Evolutionary conservation across 2,888 invertebrate genomes (phyloP), one percentile per base, ranked within the genome.

Genomic region (Clostera curtula): DNA sequence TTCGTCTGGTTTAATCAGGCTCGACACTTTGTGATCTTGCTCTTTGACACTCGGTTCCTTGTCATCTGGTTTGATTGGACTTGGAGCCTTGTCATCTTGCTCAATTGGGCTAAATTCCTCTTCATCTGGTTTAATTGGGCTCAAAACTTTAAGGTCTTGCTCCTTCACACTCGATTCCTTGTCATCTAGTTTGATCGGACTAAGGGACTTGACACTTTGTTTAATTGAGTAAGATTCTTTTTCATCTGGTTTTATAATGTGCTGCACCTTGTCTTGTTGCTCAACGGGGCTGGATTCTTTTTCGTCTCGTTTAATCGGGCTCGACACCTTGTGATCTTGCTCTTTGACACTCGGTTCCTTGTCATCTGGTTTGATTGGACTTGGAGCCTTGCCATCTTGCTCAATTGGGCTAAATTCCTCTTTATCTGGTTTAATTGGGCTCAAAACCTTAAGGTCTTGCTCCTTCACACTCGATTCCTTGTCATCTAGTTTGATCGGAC

Each of bases 201-300:
- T 24, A 7, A 18, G 9, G 5, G 11, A 15, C 25, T 24, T 29
- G 2, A 11, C 16, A 4, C 24, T 23, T 11, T 3, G 15, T 5
- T 12, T 26, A 4, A 10, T 15, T 16, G 9, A 22, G 8, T 11
- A 24, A 4, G 22, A 14, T 10, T 9, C 17, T 19, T 24, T 31
- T 3, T 32, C 32, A 15, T 19, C 32, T 2, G 5, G 20, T 1
- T 19, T 19, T 8, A 12, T 23, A 3, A 32, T 32, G 13, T 37
- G 41, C 0, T 33, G 24, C 1, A 8, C 22, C 18, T 36, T 40
- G 0, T 31, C 35, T 1, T 24, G 25, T 3, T 29, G 26, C 12
- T 38, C 31, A 2, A 24, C 21, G 0, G 34, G 37, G 19, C 39
- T 47, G 1, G 29, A 16, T 5, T 25, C 24, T 15, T 35, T 39